Conservation (phyloP, 2,113 vertebrate genomes). For the Cinclus cinclus region DNA sequence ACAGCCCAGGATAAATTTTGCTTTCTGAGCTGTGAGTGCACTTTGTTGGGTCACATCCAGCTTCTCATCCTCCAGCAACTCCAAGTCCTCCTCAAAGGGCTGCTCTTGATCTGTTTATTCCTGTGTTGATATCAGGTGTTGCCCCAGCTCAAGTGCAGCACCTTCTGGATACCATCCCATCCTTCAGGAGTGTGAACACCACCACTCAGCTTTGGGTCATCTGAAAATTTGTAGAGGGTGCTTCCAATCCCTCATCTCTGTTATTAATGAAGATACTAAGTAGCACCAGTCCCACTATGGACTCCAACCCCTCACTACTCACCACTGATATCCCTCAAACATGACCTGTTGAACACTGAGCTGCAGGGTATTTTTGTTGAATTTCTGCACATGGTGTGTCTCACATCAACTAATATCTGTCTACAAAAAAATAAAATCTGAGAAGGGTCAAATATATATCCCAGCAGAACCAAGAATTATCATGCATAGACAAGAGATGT, state of each 20-base stretch:
- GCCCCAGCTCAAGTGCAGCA: rapidly evolving
- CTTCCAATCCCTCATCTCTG: not conserved
- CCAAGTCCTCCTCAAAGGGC: too few relatives aligned
- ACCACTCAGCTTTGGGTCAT: not conserved
- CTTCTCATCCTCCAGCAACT: not conserved
- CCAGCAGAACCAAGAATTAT: not conserved
- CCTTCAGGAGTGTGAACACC: not conserved
- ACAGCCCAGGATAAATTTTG: not conserved
- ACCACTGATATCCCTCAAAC: rapidly evolving
- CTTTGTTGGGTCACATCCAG: not conserved
- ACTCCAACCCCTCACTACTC: too few relatives aligned
- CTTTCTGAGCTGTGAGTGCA: not conserved
- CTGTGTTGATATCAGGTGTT: not conserved
- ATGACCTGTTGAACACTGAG: not conserved
- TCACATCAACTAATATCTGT: not conserved
- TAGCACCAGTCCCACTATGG: not conserved
- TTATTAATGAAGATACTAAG: not conserved
- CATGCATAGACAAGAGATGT: not conserved
- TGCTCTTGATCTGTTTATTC: not conserved
- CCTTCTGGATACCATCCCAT: not conserved
- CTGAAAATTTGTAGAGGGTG: not conserved
- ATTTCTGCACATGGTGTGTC: not conserved
- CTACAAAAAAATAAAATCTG: not conserved
- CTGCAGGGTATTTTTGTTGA: not conserved
- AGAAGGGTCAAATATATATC: not conserved